Evolutionary conservation across 2,888 invertebrate genomes (phyloP).

Genomic region (Cheilosia urbana): DNA sequence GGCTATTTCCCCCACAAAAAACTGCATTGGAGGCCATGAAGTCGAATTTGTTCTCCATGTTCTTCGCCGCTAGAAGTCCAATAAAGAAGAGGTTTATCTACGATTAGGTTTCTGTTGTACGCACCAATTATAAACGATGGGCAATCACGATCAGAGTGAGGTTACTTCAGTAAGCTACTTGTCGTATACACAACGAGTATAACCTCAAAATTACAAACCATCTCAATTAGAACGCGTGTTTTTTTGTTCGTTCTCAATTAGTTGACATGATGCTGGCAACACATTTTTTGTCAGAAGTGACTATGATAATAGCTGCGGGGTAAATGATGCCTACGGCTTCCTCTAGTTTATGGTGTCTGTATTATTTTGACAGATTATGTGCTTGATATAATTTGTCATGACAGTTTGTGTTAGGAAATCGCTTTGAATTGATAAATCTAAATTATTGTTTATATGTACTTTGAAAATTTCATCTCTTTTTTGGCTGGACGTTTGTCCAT

Average conservation of each 20-base stretch:
- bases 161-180: background rate
- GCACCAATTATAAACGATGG: slow-evolving; percentile 5
- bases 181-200: background rate
- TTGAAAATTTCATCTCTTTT: slow-evolving; percentile 20
- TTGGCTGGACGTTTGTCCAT: background rate
- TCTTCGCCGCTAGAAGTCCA: too few relatives aligned
- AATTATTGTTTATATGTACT: slow-evolving; percentile 34
- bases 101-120: too few relatives aligned
- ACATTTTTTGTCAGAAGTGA: background rate
- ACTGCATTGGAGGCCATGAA: too few relatives aligned
- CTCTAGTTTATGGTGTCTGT: background rate
- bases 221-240: background rate
- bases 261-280: background rate
- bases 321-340: background rate
- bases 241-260: background rate
- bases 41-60: too few relatives aligned
- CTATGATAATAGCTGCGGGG: background rate
- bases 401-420: slow-evolving; percentile 24
- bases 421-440: slow-evolving; percentile 29
- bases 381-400: slow-evolving; percentile 50
- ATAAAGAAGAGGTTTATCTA: too few relatives aligned
- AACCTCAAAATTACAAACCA: background rate
- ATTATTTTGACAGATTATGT: slow-evolving; percentile 52
- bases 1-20: too few relatives aligned
- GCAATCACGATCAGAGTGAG: background rate